These are phyloP conservation scores for Chiloscyllium punctatum DNA, from an alignment of 2,797 vertebrate species.

Conservation along the genomic window DNA sequence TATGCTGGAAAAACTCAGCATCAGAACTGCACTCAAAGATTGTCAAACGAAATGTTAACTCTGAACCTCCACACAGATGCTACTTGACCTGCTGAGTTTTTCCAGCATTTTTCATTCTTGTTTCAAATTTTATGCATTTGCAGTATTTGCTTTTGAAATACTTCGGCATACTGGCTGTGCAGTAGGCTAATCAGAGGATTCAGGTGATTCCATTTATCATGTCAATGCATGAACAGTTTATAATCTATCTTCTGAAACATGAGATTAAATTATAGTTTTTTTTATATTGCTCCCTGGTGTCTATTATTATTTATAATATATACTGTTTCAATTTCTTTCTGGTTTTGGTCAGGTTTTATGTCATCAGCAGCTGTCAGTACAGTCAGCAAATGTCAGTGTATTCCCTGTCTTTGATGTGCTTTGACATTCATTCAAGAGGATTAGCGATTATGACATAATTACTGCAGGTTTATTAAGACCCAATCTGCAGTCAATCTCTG, in stretches of 20 bases:
- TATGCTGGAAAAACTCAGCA: too few relatives aligned
- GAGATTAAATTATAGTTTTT: conserved; percentile 13
- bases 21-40: too few relatives aligned
- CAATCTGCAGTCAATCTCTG: conserved; percentile 15
- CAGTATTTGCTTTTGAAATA: too few relatives aligned
- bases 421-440: conserved; percentile 25
- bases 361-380: conserved; percentile 27
- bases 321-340: conserved; percentile 30
- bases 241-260: background rate
- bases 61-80: too few relatives aligned
- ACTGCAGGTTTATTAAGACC: conserved; percentile 21
- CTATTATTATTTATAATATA: conserved; percentile 33
- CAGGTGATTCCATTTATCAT: background rate
- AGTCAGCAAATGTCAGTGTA: conserved; percentile 4
- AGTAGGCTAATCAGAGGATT: background rate
- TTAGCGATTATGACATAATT: background rate
- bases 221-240: background rate
- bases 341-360: conserved; percentile 26
- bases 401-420: conserved; percentile 11
- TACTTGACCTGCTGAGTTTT: too few relatives aligned
- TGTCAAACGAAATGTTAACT: too few relatives aligned
- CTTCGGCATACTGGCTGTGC: background rate
- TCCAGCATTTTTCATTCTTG: too few relatives aligned
- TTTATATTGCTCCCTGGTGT: background rate
- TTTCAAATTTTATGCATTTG: too few relatives aligned